A percentile compares a stretch with the other conserved stretches of the same genome.
Evolutionary conservation across 2,797 vertebrate species (phyloP).

Genomic region (Dendrocincla tyrannina): DNA sequence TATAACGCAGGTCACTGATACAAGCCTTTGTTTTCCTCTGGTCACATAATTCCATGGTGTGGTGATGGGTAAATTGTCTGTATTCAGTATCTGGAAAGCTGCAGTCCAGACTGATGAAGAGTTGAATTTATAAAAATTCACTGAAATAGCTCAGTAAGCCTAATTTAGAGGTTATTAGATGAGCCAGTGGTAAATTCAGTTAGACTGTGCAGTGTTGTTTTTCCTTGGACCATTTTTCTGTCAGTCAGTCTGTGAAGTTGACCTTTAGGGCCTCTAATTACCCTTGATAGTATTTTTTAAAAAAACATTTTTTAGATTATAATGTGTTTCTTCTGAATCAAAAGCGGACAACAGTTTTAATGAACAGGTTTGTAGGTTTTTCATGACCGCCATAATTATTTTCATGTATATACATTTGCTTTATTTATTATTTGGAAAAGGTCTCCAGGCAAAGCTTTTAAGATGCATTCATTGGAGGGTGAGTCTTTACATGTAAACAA

Average conservation of each 20-base stretch:
- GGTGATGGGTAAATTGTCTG: neutral
- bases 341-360: neutral
- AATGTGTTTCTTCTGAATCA: neutral
- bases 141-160: neutral
- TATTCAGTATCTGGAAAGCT: neutral
- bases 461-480: neutral
- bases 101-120: neutral
- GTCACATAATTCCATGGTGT: neutral
- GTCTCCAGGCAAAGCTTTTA: neutral
- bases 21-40: neutral
- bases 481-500: neutral
- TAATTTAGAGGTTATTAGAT: neutral
- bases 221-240: neutral
- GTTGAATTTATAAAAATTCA: neutral
- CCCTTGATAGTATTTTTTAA: neutral
- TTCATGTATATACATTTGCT: neutral
- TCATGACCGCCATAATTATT: neutral
- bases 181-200: neutral
- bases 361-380: neutral
- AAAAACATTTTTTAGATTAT: neutral
- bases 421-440: neutral
- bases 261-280: neutral
- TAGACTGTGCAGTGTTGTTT: neutral
- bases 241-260: neutral
- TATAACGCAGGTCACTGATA: neutral